Percentiles rank a stretch among this genome's conserved stretches.
Conservation (phyloP, 1,140 invertebrate genomes). For the Hestina assimilis region DNA sequence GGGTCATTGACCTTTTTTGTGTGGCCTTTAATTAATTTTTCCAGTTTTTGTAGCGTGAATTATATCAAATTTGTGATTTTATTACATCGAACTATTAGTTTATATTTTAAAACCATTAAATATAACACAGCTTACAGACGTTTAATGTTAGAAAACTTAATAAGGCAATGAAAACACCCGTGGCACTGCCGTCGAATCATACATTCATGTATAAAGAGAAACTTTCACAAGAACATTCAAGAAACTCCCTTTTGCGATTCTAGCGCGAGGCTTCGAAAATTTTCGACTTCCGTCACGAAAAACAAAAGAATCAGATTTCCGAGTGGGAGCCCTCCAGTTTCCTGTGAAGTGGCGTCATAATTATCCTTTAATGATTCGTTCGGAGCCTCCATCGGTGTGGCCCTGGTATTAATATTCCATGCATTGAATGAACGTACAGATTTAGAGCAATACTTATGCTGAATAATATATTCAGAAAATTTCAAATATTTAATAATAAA, state of each 20-base stretch:
- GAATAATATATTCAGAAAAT: neutral
- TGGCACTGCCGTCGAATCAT: neutral
- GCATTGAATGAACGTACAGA: slow-evolving; percentile 53
- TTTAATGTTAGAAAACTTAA: neutral
- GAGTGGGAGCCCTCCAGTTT: slow-evolving; percentile 62
- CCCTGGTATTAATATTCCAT: slow-evolving; percentile 65
- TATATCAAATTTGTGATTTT: too few relatives aligned
- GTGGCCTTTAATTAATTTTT: too few relatives aligned
- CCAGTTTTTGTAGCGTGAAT: too few relatives aligned
- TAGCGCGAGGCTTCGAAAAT: slow-evolving; percentile 42
- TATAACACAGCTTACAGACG: too few relatives aligned
- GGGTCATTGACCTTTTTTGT: too few relatives aligned
- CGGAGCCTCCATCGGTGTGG: slow-evolving; percentile 56
- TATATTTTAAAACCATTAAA: too few relatives aligned
- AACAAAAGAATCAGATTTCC: slow-evolving; percentile 72
- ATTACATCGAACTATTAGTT: too few relatives aligned
- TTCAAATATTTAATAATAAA: too few relatives aligned
- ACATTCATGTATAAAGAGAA: slow-evolving; percentile 12
- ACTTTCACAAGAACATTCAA: slow-evolving; percentile 21
- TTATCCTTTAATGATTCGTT: slow-evolving; percentile 73
- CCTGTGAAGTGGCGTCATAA: slow-evolving; percentile 69
- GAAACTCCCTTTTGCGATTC: slow-evolving; percentile 38
- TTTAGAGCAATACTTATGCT: neutral
- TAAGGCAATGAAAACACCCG: neutral
- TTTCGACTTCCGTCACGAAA: slow-evolving; percentile 49